These are phyloP conservation scores for Pogoniulus pusillus DNA, from an alignment of 2,797 vertebrate species.

Conservation along the genomic window DNA sequence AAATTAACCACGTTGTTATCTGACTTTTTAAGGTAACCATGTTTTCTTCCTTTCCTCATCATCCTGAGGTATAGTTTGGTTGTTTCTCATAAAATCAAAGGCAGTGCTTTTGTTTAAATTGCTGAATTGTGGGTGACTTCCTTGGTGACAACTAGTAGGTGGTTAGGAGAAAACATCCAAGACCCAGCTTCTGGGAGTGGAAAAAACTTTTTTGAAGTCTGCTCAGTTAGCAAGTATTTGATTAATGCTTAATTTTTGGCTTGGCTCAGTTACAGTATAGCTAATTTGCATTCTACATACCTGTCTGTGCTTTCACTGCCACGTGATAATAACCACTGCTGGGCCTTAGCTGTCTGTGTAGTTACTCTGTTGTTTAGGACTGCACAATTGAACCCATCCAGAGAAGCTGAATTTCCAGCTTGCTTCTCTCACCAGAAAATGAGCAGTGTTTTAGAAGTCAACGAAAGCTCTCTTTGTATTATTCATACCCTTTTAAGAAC, in stretches of 20 bases:
- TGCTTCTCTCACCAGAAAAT: background rate
- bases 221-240: background rate
- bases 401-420: background rate
- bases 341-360: background rate
- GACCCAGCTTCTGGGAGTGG: background rate
- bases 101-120: background rate
- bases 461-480: background rate
- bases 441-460: background rate
- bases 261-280: background rate
- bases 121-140: background rate
- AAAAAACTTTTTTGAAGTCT: background rate
- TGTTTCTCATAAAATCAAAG: background rate
- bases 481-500: background rate
- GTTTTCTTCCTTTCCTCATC: conserved; percentile 12
- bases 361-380: background rate
- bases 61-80: background rate
- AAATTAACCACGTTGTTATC: conserved; percentile 9
- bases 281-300: background rate
- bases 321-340: accelerated
- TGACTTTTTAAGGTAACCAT: background rate
- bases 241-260: background rate
- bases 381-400: background rate
- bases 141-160: background rate
- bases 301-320: background rate
- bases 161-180: background rate